These are phyloP conservation scores for Aplocera efformata DNA, from an alignment of 2,888 invertebrate genomes.

Conservation along the genomic window DNA sequence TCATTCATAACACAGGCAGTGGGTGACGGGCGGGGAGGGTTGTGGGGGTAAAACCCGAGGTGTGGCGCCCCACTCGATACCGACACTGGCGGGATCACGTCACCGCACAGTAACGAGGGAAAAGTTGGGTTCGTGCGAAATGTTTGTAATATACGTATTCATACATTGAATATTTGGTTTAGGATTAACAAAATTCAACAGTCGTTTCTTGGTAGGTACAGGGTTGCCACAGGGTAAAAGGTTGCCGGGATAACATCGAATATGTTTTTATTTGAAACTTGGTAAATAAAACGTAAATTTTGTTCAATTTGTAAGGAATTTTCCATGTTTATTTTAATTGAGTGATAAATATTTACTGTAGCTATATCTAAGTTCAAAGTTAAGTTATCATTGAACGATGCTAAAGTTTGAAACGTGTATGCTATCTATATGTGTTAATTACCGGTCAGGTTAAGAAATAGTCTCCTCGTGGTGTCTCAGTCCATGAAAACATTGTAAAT, in stretches of 20 bases:
- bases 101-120: conserved; percentile 51
- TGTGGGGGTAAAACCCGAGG: conserved; percentile 24
- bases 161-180: conserved; percentile 30
- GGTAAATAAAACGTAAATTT: too few relatives aligned
- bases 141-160: conserved; percentile 34
- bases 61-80: conserved; percentile 51
- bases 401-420: conserved; percentile 11
- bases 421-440: conserved; percentile 23
- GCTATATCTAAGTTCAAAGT: conserved; percentile 15
- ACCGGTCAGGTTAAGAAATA: conserved; percentile 17
- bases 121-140: conserved; percentile 45
- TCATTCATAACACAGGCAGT: conserved; percentile 71
- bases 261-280: too few relatives aligned
- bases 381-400: conserved; percentile 11
- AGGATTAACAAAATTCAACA: conserved; percentile 26
- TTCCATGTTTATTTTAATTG: too few relatives aligned
- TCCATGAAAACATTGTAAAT: conserved; percentile 15
- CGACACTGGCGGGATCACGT: conserved; percentile 58
- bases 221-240: conserved; percentile 1
- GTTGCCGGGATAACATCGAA: not conserved
- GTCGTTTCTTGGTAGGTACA: conserved; percentile 14
- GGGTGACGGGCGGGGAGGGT: conserved; percentile 35
- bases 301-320: too few relatives aligned
- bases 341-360: not conserved
- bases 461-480: conserved; percentile 16